Conservation (phyloP, 1,140 invertebrate species). For the Pseudomyrmex cubaensis region DNA sequence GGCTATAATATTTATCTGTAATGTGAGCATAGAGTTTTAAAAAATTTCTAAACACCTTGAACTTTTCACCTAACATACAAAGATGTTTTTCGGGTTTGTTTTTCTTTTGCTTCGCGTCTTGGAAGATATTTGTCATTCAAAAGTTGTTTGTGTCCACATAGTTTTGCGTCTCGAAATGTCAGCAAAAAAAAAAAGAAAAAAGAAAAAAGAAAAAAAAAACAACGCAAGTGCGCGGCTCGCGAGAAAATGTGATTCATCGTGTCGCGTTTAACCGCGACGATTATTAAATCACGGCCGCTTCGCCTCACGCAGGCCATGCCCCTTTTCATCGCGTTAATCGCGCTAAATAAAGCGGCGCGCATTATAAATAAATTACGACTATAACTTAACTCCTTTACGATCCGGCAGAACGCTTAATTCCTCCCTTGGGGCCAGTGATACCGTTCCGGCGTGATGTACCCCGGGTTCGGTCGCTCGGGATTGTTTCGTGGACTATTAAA, state of each 20-base stretch:
- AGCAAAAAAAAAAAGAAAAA: slow-evolving; percentile 13
- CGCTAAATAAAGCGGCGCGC: slow-evolving; percentile 48
- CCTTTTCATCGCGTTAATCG: slow-evolving; percentile 59
- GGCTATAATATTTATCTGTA: neutral
- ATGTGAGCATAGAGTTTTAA: too few relatives aligned
- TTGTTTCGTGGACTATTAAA: slow-evolving; percentile 67
- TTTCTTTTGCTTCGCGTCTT: too few relatives aligned
- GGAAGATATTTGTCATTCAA: neutral
- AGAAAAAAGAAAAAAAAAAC: too few relatives aligned
- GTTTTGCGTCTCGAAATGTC: neutral
- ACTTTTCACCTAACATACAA: too few relatives aligned
- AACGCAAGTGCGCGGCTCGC: neutral
- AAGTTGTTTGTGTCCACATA: neutral
- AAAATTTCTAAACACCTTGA: too few relatives aligned
- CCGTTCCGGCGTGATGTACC: slow-evolving; percentile 37
- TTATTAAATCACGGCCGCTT: slow-evolving; percentile 46
- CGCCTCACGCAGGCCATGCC: slow-evolving; percentile 21
- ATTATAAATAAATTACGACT: slow-evolving; percentile 57
- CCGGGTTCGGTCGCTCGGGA: slow-evolving; percentile 30
- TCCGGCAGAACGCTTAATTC: slow-evolving; percentile 28
- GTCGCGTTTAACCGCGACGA: slow-evolving; percentile 31
- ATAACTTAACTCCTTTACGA: slow-evolving; percentile 50
- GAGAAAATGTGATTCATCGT: slow-evolving; percentile 43
- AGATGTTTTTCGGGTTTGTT: too few relatives aligned
- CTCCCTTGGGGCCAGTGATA: slow-evolving; percentile 44